Evolutionary conservation across 2,888 invertebrate species (phyloP), one percentile per base, ranked within the genome.

Genomic region (Acutogordius australiensis): DNA sequence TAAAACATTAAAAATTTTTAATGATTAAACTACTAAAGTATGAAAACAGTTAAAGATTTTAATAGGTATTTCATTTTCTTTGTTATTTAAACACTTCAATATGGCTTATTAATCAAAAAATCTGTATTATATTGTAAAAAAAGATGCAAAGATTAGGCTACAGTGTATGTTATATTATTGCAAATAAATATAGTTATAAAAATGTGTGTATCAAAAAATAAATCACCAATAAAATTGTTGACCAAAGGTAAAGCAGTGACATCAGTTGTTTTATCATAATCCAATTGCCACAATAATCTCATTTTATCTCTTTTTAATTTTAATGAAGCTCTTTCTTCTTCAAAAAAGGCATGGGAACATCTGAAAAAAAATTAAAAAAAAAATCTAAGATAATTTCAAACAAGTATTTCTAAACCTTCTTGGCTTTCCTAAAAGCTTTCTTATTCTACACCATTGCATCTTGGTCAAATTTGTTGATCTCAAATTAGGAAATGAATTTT

Each of bases 351-450:
- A 44, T 51, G 51, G 8, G 51, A 51, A 26, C 51, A 51, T 51
- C 51, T 51, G 23, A 13, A 51, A 4, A 51, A n/a, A 51, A 4
- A n/a, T 8, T 51, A 51, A 26, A n/a, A n/a, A 51, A 21, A 51
- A n/a, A 23, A n/a, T 51, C 23, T 51, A 21, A n/a, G n/a, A n/a
- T n/a, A n/a, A n/a, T n/a, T n/a, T n/a, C n/a, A n/a, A n/a, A n/a
- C n/a, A n/a, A 13, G 18, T 37, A 37, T 37, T 8, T 18, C 8
- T 37, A 8, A 37, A 91, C 67, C 94, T 77, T 59, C 97, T 75
- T 0, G 97, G 94, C 68, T 91, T 91, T 0, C 97, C 94, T 84
- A 97, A 87, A 75, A 90, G 80, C 63, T 88, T 75, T 61, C 94
- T 76, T 62, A 97, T 83, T 71, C 85, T 84, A 60, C 84, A 81